These are phyloP conservation scores for Meteorus cinctellus DNA, from an alignment of 2,888 invertebrate species.

Conservation along the genomic window DNA sequence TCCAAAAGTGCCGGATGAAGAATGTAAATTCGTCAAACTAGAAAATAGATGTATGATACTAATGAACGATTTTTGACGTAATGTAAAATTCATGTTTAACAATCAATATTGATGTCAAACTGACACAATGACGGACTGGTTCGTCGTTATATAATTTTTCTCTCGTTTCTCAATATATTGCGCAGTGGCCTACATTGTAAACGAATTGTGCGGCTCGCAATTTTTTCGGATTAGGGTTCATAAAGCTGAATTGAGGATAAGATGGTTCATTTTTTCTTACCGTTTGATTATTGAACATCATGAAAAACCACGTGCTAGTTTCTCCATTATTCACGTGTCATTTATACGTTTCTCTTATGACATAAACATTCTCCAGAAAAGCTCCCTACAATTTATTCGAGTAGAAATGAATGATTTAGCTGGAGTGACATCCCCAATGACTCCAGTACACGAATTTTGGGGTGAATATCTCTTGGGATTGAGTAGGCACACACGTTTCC, in stretches of 20 bases:
- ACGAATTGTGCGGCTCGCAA: background rate
- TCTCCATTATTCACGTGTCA: background rate
- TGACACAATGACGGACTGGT: too few species aligned
- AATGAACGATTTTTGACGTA: too few species aligned
- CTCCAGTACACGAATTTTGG: background rate
- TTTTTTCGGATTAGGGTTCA: background rate
- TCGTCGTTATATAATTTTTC: background rate
- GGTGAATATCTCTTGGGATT: background rate
- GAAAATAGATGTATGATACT: background rate
- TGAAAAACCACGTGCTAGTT: background rate
- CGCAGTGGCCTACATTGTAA: too few species aligned
- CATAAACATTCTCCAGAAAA: background rate
- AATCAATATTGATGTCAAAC: too few species aligned
- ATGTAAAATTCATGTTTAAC: too few species aligned
- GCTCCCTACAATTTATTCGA: background rate
- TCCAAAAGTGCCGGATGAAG: background rate
- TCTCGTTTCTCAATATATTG: background rate
- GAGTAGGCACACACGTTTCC: background rate
- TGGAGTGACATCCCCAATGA: background rate
- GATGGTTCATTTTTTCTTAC: background rate
- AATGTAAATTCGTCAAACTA: background rate
- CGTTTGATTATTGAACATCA: background rate
- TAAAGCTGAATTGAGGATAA: background rate
- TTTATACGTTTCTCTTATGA: background rate
- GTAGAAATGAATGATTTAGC: background rate